phyloP scores from a whole-genome alignment of 2,797 vertebrate genomes.

The Ispidina picta region DNA sequence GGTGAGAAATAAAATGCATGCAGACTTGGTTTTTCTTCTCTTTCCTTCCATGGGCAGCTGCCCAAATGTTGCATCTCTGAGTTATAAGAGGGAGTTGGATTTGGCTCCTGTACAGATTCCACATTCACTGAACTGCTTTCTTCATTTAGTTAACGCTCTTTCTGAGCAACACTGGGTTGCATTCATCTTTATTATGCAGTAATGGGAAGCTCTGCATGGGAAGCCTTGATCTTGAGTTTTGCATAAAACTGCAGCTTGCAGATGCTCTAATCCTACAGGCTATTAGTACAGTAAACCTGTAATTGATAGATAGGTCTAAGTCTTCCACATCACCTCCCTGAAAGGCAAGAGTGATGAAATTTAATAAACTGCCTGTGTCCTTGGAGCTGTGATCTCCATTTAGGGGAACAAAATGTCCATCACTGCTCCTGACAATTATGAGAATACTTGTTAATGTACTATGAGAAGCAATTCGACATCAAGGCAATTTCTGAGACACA shows the following conservation, averaged over 20 bases:
- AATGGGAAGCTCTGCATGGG: constrained; percentile 54
- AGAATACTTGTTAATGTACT: constrained; percentile 40
- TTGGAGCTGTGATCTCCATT: background rate
- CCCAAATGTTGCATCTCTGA: constrained; percentile 70
- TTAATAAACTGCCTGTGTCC: constrained; percentile 13
- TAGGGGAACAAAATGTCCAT: constrained; percentile 32
- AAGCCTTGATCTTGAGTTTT: constrained; percentile 58
- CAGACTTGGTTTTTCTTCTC: constrained; percentile 38
- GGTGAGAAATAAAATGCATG: constrained; percentile 41
- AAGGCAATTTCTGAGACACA: constrained; percentile 43
- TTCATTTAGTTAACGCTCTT: constrained; percentile 74
- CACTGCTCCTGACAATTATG: constrained; percentile 6
- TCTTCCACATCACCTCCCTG: background rate
- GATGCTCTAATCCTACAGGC: constrained; percentile 46
- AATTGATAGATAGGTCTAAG: background rate
- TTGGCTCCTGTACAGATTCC: constrained; percentile 77
- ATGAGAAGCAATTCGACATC: constrained; percentile 40
- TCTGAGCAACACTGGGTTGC: constrained; percentile 73
- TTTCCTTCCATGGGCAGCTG: constrained; percentile 56
- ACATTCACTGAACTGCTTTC: constrained; percentile 73
- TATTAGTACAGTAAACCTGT: constrained; percentile 35
- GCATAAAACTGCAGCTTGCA: constrained; percentile 57
- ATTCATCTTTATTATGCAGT: constrained; percentile 77
- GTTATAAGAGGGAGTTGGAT: constrained; percentile 68
- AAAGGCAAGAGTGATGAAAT: constrained; percentile 13